These are phyloP conservation scores for Agapetus fuscipes DNA, from an alignment of 2,888 invertebrate genomes.

Conservation along the genomic window DNA sequence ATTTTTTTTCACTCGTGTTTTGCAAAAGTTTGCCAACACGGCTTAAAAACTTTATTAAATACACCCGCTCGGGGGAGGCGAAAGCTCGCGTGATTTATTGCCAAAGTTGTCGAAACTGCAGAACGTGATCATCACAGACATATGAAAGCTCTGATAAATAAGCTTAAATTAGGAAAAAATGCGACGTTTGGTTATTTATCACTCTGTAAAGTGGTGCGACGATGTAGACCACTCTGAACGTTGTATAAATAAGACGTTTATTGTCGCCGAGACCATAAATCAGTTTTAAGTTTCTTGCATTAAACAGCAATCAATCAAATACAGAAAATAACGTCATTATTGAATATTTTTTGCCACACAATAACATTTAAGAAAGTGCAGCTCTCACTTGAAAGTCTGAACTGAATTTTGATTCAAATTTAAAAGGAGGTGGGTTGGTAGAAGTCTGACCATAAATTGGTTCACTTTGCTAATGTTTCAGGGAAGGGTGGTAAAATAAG, in stretches of 20 bases:
- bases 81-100: constrained; percentile 17
- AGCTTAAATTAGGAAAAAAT: neutral
- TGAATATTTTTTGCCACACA: no score
- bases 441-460: no score
- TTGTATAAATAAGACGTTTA: neutral
- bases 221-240: neutral
- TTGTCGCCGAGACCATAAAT: neutral
- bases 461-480: no score
- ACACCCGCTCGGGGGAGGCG: constrained; percentile 16
- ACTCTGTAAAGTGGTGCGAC: neutral
- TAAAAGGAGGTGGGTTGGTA: no score
- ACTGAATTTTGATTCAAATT: no score
- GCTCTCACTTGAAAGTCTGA: no score
- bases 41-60: constrained; percentile 20
- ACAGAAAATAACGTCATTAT: no score
- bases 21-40: constrained; percentile 17
- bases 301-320: no score
- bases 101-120: constrained; percentile 14
- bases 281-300: no score
- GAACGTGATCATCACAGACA: constrained; percentile 16
- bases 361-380: no score
- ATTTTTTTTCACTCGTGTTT: constrained; percentile 17
- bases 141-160: constrained; percentile 2
- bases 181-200: neutral
- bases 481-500: no score